Evolutionary conservation across 2,797 vertebrate genomes (phyloP), one percentile per base, ranked within the genome.

Genomic region (Anabas testudineus): DNA sequence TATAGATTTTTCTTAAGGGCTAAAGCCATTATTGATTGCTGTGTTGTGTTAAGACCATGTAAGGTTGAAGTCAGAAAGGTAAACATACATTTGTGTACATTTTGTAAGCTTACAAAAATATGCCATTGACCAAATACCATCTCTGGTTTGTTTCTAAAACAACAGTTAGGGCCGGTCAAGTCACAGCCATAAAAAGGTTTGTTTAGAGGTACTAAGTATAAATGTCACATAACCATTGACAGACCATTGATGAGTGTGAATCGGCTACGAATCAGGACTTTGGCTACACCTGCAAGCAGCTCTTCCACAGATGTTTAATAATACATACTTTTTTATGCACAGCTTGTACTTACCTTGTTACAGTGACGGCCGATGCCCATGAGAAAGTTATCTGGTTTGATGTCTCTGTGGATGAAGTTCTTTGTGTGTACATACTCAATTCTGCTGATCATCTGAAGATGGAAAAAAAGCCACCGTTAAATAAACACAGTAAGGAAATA

Each of bases 321-420:
- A 52, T n/a, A 19, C 41, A 81, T 15, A 67, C 60, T 56, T n/a
- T 13, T 24, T 53, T 4, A 12, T 42, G 24, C 1, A 51, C n/a
- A 47, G 41, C 42, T 28, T 60, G 24, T 7, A 55, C 3, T 96
- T 96, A 99, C 98, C 98, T 99, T 99, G 96, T 99, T 99, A 98
- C 98, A 99, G 89, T 99, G 98, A 94, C 97, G 97, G 84, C 98
- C 98, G 83, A 99, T 99, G 94, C 98, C 98, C 98, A 99, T 99
- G 94, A 99, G 95, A 95, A 99, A 99, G 95, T 99, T 99, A 96
- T 99, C 98, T 94, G 98, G 98, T 93, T 99, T 99, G 94, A 99
- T 99, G 94, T 99, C 98, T 98, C 98, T 98, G 95, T 99, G 98
- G 95, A 99, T 99, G 97, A 99, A 99, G 95, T 99, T 99, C 96